Evolutionary conservation across 1,140 invertebrate species (phyloP), one percentile per base, ranked within the genome.

Genomic region (Paracyclopina nana): DNA sequence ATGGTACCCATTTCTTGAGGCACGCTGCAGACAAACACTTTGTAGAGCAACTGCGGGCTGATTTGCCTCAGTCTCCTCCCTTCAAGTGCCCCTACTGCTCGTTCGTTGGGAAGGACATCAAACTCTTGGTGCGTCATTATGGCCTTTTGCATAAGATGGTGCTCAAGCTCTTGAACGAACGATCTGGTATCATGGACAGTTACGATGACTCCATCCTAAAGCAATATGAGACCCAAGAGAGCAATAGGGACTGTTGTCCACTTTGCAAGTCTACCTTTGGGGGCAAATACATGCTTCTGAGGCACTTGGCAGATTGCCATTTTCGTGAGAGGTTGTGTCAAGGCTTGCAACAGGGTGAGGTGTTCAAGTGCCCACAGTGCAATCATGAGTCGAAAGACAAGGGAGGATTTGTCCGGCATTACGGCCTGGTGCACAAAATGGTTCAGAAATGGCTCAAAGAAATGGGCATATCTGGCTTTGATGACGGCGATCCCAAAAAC

Each of bases 391-490:
- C 50, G 1, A 46, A 40, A 18, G 50, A 52, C 40, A 14, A 38
- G 22, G 30, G 40, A 24, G 31, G 30, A 2, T 52, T 52, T 52
- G 50, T 52, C 16, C 18, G 50, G 12, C 50, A 52, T 24, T 52
- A 52, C 22, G 50, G 50, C 11, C 9, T 52, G 14, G 50, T 52
- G 3, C 50, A 52, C 43, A 46, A 44, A 52, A 52, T 52, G 50
- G 50, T 52, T 12, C 31, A 46, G 16, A 44, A 52, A n/a, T 52
- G 18, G 22, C 14, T 52, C 14, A 52, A 27, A 16, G 50, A 52
- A 42, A 43, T 44, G 41, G 50, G 50, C 12, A 43, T 49, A 16
- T 12, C 29, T n/a, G 26, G 14, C 6, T 49, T 49, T 16, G 46
- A 49, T 14, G 46, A 49, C n/a, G 46, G 34, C 5, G 16, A 16